These are phyloP conservation scores for Beris morrisii DNA, from an alignment of 2,888 invertebrate species.

Conservation along the genomic window DNA sequence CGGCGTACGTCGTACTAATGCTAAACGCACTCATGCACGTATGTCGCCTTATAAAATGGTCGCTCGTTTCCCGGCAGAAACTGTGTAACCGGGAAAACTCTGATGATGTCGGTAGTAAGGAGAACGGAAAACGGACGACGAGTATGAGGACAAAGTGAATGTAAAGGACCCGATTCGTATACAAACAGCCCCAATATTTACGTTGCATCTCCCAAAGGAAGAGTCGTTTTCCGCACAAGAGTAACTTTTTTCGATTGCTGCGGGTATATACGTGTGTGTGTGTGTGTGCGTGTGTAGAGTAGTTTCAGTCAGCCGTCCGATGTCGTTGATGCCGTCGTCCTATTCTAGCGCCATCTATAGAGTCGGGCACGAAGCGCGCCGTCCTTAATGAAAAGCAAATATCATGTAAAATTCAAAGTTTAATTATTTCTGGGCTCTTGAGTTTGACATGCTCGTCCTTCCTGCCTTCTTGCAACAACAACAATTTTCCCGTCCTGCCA, in stretches of 20 bases:
- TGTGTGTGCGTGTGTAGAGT: slow-evolving; percentile 1
- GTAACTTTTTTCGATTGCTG: slow-evolving; percentile 22
- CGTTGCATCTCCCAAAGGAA: slow-evolving; percentile 34
- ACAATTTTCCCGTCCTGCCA: too few relatives aligned
- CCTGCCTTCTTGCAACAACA: too few relatives aligned
- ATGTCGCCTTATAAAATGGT: slow-evolving; percentile 5
- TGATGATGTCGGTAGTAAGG: slow-evolving; percentile 28
- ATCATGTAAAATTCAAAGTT: slow-evolving; percentile 40
- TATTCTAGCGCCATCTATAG: slow-evolving; percentile 14
- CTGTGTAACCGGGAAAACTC: slow-evolving; percentile 26
- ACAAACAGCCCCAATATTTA: slow-evolving; percentile 36
- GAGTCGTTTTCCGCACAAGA: slow-evolving; percentile 3
- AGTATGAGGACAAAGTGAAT: slow-evolving; percentile 20
- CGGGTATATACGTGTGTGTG: slow-evolving; percentile 6
- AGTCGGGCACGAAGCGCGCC: slow-evolving; percentile 33
- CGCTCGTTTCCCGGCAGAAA: slow-evolving; percentile 13
- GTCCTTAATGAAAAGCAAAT: slow-evolving; percentile 39
- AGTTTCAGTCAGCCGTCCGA: slow-evolving; percentile 16
- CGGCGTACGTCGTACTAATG: background rate
- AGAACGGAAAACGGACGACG: slow-evolving; percentile 15
- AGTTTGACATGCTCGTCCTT: slow-evolving; percentile 25
- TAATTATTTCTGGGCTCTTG: slow-evolving; percentile 37
- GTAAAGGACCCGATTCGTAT: slow-evolving; percentile 27
- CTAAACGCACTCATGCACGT: slow-evolving; percentile 5
- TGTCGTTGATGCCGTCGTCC: slow-evolving; percentile 12